Conservation (phyloP, 2,113 vertebrate species). For the Chrysochloris asiatica region DNA sequence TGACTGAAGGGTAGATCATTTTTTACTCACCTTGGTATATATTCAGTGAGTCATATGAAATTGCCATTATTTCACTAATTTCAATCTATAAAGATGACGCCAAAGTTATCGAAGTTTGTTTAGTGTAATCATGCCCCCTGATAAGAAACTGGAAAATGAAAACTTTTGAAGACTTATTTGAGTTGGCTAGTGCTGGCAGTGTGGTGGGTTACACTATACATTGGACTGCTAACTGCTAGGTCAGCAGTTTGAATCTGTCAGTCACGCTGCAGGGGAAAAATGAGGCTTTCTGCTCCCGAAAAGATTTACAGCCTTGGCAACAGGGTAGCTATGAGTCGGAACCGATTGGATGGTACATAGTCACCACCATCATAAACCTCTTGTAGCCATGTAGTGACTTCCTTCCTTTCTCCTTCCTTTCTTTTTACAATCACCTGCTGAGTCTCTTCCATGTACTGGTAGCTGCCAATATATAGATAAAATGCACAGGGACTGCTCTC, state of each 20-base stretch:
- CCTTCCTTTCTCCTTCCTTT: background rate
- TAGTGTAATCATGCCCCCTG: background rate
- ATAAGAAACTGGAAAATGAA: background rate
- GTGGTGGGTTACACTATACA: too few species aligned
- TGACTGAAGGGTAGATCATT: too few species aligned
- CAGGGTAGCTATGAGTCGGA: too few species aligned
- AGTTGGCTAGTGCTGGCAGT: too few species aligned
- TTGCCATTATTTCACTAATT: background rate
- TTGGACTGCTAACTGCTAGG: too few species aligned
- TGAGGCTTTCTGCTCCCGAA: too few species aligned
- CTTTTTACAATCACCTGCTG: background rate
- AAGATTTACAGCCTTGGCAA: too few species aligned
- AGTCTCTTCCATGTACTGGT: background rate
- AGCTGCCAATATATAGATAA: background rate
- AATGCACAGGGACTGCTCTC: background rate
- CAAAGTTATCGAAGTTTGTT: background rate
- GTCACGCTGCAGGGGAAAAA: too few species aligned
- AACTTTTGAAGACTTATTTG: background rate
- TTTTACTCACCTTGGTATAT: slow-evolving; percentile 9
- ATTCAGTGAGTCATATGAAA: background rate
- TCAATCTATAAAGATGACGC: background rate
- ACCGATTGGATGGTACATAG: too few species aligned
- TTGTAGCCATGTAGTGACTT: background rate
- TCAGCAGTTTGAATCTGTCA: too few species aligned
- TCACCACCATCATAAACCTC: too few species aligned